These are phyloP conservation scores for Agapornis canus DNA, from an alignment of 2,797 vertebrate species.

Conservation along the genomic window DNA sequence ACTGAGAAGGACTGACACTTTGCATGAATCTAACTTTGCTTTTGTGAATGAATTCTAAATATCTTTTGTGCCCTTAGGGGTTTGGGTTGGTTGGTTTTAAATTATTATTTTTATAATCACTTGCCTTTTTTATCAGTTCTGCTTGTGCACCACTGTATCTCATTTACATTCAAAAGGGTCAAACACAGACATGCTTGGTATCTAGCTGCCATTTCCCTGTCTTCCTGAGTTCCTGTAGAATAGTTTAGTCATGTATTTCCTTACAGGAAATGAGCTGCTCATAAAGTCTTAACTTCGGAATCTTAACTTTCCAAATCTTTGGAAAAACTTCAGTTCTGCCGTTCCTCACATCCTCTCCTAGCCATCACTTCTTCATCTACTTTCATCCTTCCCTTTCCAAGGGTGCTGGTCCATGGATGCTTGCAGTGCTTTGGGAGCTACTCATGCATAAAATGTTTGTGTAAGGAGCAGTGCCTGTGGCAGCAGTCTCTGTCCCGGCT, in stretches of 20 bases:
- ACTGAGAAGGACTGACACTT: not conserved
- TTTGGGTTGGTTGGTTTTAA: not conserved
- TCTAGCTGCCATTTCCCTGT: not conserved
- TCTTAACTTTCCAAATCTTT: not conserved
- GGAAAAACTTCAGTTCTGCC: not conserved
- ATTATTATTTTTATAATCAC: not conserved
- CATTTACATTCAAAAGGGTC: not conserved
- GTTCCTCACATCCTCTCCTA: not conserved
- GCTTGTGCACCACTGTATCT: not conserved
- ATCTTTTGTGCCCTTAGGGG: not conserved
- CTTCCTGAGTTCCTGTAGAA: not conserved
- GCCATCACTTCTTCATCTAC: not conserved
- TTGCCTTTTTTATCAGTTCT: not conserved
- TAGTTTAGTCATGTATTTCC: not conserved
- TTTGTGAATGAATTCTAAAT: not conserved
- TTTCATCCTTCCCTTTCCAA: not conserved
- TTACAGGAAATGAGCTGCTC: not conserved
- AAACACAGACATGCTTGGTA: not conserved
- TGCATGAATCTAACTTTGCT: not conserved
- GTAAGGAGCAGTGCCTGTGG: not conserved
- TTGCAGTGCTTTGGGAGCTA: not conserved
- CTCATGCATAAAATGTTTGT: fast-evolving
- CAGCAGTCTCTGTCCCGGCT: not conserved
- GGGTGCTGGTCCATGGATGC: not conserved
- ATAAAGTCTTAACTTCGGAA: not conserved